Evolutionary conservation across 2,113 vertebrate species (phyloP).

Genomic region (Stegostoma tigrinum): DNA sequence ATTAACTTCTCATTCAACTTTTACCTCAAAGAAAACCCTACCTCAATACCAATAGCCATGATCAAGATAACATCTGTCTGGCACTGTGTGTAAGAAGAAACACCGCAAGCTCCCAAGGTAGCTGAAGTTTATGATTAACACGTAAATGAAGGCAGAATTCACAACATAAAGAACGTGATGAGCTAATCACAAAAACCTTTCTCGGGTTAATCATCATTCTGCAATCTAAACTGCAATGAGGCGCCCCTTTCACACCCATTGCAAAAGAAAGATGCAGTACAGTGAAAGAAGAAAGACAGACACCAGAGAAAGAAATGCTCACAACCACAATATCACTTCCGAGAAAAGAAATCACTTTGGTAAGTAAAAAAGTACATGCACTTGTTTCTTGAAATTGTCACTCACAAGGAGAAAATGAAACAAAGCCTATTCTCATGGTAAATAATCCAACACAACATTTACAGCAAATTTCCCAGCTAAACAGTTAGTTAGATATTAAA

Average conservation of each 20-base stretch:
- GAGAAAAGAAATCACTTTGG: neutral
- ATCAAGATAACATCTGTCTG: neutral
- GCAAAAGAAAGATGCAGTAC: neutral
- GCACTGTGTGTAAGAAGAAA: neutral
- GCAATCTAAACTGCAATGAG: neutral
- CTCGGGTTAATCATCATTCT: neutral
- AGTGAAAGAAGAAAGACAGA: neutral
- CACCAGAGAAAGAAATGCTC: neutral
- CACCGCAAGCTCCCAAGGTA: neutral
- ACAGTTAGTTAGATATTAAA: neutral
- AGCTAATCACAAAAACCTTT: neutral
- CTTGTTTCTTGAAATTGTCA: neutral
- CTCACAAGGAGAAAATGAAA: neutral
- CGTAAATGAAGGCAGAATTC: neutral
- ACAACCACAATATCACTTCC: neutral
- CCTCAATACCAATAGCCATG: neutral
- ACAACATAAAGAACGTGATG: neutral
- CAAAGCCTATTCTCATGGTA: neutral
- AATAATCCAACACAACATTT: neutral
- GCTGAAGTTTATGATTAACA: neutral
- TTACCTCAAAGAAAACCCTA: neutral
- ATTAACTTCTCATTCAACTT: neutral
- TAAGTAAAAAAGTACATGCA: neutral
- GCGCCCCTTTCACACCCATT: neutral
- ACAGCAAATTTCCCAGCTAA: neutral